phyloP scores from a whole-genome alignment of 2,797 vertebrate species.

The Peromyscus nudipes region DNA sequence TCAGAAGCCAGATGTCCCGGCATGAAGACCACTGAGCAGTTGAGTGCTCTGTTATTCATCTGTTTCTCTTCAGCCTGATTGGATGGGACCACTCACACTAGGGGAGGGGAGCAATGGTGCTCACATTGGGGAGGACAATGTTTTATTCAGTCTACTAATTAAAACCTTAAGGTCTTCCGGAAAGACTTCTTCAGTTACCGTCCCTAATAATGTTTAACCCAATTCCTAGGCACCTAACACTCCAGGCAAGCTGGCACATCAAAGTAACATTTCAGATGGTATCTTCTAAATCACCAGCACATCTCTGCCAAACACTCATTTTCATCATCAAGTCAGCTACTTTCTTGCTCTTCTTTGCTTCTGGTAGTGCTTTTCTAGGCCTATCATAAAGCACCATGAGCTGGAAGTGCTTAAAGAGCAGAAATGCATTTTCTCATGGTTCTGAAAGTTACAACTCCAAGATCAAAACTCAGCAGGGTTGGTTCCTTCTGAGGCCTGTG shows the following conservation, averaged over 20 bases:
- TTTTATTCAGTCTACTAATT: not conserved
- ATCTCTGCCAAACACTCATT: not conserved
- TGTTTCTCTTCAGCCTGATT: not conserved
- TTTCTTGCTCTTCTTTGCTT: slow-evolving; percentile 16
- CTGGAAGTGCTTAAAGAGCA: not conserved
- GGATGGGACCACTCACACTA: not conserved
- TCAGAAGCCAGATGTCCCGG: not conserved
- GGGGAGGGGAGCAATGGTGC: not conserved
- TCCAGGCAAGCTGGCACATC: not conserved
- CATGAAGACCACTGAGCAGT: not conserved
- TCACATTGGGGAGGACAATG: not conserved
- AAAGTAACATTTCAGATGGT: not conserved
- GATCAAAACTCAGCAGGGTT: not conserved
- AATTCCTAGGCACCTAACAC: not conserved
- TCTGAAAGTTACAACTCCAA: not conserved
- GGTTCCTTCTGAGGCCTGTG: not conserved
- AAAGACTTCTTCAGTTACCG: not conserved
- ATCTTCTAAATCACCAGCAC: not conserved
- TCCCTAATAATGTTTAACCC: not conserved
- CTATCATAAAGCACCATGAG: not conserved
- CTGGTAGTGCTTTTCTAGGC: not conserved
- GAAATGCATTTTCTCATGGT: not conserved
- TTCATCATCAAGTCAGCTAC: not conserved
- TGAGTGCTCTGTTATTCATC: not conserved
- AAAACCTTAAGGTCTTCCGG: not conserved